Base-by-base conservation (phyloP, 2,797 vertebrate genomes). In the Loris lydekkerianus region DNA sequence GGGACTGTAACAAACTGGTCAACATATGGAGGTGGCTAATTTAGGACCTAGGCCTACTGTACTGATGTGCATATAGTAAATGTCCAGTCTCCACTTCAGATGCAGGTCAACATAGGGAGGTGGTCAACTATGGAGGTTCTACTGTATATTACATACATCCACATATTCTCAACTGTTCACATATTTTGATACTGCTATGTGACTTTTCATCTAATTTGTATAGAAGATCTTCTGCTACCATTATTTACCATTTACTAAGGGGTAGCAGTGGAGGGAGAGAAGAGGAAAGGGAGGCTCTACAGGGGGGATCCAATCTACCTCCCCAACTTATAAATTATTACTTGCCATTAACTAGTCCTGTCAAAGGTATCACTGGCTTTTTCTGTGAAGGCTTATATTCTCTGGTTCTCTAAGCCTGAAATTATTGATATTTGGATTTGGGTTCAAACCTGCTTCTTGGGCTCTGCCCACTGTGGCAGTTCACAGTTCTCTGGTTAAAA, bases 341-440 rank as follows among this genome's bases (percentile, higher is more conserved):
- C 70, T 69, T 90, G 65, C 37, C 31, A 53, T 72, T 80, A 92
- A 83, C 23, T 14, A 75, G 70, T 60, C 69, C 70, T 61, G 76
- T 78, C 63, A 82, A 91, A 90, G 20, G 7, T 58, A 49, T 88
- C 27, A 94, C 49, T 37, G 18, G 40, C 78, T 15, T 81, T 76
- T 89, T 75, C 29, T 87, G 37, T 72, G 46, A 94, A 53, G 17
- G 67, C 8, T 80, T 83, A 82, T 70, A 65, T 85, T 87, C 25
- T 76, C 34, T 43, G 29, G 15, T 94, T 89, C 46, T 93, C 31
- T 83, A 93, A 89, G 87, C n/a, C 34, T 81, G 65, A 5, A 94
- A 91, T 65, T 67, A 90, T 27, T 77, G n/a, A 89, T 90, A 69
- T 76, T 23, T 46, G 25, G 61, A 81, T 60, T 73, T 87, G 34